Conservation (phyloP, 2,113 vertebrate genomes). For the Ciconia maguari region DNA sequence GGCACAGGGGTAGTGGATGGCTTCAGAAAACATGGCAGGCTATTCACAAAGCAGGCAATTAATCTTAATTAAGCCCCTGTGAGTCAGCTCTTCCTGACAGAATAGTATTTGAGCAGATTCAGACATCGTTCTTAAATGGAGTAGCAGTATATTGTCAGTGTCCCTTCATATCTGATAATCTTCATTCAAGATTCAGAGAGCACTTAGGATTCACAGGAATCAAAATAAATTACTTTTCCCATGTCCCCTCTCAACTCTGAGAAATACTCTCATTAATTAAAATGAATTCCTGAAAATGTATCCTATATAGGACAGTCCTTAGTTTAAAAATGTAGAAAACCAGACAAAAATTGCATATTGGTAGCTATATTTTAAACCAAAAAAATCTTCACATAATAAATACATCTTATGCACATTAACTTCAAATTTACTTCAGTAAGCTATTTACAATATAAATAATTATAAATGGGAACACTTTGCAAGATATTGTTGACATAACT, state of each 20-base stretch:
- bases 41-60: background rate
- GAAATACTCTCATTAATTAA: background rate
- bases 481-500: conserved; percentile 83
- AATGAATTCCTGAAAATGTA: background rate
- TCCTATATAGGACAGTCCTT: background rate
- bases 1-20: too few relatives aligned
- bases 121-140: background rate
- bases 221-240: background rate
- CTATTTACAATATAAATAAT: conserved; percentile 99
- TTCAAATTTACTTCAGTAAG: conserved; percentile 84
- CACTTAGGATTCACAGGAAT: background rate
- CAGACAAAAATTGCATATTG: conserved; percentile 72
- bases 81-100: background rate
- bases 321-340: conserved; percentile 34
- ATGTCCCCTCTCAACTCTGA: background rate
- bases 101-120: background rate
- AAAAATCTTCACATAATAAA: conserved; percentile 95
- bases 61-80: background rate
- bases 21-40: background rate
- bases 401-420: conserved; percentile 92
- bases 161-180: background rate
- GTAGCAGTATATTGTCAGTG: background rate
- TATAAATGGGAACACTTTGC: conserved; percentile 86
- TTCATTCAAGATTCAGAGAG: background rate
- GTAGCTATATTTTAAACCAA: conserved; percentile 88